Evolutionary conservation across 2,888 invertebrate species (phyloP).

Genomic region (Aradus depressus): DNA sequence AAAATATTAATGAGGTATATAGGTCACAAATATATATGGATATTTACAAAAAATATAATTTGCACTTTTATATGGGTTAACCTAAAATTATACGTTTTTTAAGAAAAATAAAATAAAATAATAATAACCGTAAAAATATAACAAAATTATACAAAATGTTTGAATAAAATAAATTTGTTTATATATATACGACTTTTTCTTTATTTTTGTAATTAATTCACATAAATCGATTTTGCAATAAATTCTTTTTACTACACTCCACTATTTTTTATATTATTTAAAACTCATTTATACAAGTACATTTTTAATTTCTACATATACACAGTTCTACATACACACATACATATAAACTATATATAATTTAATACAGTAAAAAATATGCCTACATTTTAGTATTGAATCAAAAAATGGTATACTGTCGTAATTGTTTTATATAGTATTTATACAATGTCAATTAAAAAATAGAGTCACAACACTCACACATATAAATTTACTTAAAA

Average conservation of each 20-base stretch:
- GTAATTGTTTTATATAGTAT: conserved; percentile 15
- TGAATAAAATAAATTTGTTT: not conserved
- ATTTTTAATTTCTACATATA: conserved; percentile 27
- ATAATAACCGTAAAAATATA: no score
- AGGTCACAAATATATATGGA: no score
- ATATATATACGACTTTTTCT: not conserved
- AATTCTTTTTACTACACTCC: no score
- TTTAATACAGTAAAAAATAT: conserved; percentile 28
- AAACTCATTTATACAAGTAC: no score
- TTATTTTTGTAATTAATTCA: not conserved
- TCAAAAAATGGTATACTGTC: conserved; percentile 27
- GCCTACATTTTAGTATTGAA: conserved; percentile 27
- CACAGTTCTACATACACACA: conserved; percentile 27
- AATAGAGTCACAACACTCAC: conserved; percentile 23
- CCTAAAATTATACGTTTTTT: no score
- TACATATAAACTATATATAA: conserved; percentile 23
- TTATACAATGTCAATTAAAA: conserved; percentile 24
- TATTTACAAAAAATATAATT: no score
- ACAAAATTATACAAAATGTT: no score
- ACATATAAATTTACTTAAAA: conserved; percentile 19
- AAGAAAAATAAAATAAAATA: no score
- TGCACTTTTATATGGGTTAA: no score
- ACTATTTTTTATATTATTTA: no score
- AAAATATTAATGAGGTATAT: no score
- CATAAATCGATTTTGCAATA: no score